Conservation (phyloP, 2,113 vertebrate species). For the Sceloporus undulatus region DNA sequence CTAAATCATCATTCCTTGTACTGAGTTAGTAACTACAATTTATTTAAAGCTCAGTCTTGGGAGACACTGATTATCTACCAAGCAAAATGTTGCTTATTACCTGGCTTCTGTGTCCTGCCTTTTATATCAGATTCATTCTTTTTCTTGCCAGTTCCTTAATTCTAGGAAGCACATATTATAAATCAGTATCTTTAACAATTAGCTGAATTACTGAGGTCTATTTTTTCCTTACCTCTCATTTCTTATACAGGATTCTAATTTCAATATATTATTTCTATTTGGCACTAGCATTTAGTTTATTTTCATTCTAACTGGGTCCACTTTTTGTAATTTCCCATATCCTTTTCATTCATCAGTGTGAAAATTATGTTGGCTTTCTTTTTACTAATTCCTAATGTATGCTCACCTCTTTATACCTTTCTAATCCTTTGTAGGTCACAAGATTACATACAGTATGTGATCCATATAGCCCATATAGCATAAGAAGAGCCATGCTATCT, state of each 20-base stretch:
- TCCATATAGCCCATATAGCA: not conserved
- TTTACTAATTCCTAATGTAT: slow-evolving; percentile 55
- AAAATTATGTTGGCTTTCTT: slow-evolving; percentile 56
- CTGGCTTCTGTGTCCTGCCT: slow-evolving; percentile 29
- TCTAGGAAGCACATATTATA: slow-evolving; percentile 24
- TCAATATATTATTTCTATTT: slow-evolving; percentile 60
- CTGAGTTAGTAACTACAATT: slow-evolving; percentile 34
- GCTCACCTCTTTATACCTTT: slow-evolving; percentile 39
- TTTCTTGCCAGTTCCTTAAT: slow-evolving; percentile 13
- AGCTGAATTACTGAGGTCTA: slow-evolving; percentile 48
- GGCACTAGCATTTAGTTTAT: slow-evolving; percentile 63
- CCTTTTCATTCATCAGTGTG: slow-evolving; percentile 54
- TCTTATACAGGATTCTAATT: slow-evolving; percentile 70
- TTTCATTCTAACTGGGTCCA: slow-evolving; percentile 68
- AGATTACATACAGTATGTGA: not conserved
- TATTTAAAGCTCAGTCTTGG: not conserved
- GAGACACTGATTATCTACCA: not conserved
- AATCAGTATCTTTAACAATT: slow-evolving; percentile 41
- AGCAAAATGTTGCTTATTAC: not conserved
- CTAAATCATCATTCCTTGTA: slow-evolving; percentile 42
- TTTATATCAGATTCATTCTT: slow-evolving; percentile 43
- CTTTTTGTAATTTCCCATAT: slow-evolving; percentile 63
- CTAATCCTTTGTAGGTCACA: slow-evolving; percentile 58
- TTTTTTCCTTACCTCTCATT: slow-evolving; percentile 42
- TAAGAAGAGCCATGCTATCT: not conserved